Evolutionary conservation across 2,113 vertebrate genomes (phyloP).

Genomic region (Sphyrna mokarran): DNA sequence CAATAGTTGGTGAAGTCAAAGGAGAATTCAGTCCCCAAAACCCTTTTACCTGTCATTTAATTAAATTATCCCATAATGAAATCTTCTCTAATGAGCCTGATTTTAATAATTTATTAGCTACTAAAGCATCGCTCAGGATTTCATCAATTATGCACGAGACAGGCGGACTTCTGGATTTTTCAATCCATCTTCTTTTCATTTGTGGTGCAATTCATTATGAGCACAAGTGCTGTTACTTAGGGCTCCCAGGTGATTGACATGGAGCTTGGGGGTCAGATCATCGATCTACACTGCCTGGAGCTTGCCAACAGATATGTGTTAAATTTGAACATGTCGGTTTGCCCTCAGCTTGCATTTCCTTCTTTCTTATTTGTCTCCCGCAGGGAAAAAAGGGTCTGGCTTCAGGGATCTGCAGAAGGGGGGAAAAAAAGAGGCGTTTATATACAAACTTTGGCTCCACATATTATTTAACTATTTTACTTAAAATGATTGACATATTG

Average conservation of each 20-base stretch:
- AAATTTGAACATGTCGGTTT: neutral
- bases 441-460: neutral
- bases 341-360: neutral
- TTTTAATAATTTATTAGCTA: constrained; percentile 70
- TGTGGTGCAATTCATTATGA: constrained; percentile 49
- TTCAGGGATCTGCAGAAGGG: neutral
- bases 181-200: constrained; percentile 48
- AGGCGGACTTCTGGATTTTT: constrained; percentile 47
- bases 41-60: constrained; percentile 57
- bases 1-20: constrained; percentile 42
- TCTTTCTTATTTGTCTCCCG: constrained; percentile 5
- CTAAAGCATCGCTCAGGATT: constrained; percentile 52
- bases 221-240: constrained; percentile 38
- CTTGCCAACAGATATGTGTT: constrained; percentile 36
- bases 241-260: constrained; percentile 7
- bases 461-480: neutral
- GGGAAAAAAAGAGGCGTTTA: too few relatives aligned
- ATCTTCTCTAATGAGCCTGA: constrained; percentile 61
- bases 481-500: neutral
- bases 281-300: constrained; percentile 36
- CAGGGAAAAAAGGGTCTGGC: neutral
- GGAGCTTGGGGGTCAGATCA: constrained; percentile 37
- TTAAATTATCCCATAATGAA: constrained; percentile 74
- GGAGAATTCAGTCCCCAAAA: constrained; percentile 49
- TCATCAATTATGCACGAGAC: constrained; percentile 64